Evolutionary conservation across 2,888 invertebrate species (phyloP).

Genomic region (Eulithis testata): DNA sequence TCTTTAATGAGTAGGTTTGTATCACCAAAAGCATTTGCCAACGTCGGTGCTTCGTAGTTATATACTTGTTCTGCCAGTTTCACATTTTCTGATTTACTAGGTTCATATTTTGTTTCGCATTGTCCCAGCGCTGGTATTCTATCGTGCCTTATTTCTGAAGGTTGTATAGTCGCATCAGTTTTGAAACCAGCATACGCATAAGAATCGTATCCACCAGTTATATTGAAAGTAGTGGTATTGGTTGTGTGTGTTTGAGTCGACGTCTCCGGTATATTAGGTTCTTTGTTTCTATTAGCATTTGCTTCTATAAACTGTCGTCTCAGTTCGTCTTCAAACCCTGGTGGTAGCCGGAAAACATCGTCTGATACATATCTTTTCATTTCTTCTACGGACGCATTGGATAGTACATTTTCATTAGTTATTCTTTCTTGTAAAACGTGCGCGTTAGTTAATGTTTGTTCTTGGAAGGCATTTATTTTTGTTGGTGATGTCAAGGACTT

Average conservation of each 20-base stretch:
- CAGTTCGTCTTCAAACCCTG: conserved; percentile 73
- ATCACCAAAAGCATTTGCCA: conserved; percentile 17
- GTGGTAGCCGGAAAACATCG: conserved; percentile 55
- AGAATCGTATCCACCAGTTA: conserved; percentile 24
- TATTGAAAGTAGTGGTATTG: conserved; percentile 42
- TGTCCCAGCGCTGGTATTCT: not conserved
- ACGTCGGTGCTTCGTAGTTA: conserved; percentile 5
- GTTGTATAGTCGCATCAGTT: not conserved
- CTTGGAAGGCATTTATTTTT: conserved; percentile 37
- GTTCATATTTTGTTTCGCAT: not conserved
- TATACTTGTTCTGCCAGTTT: not conserved
- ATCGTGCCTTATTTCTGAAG: not conserved
- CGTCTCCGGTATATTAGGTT: conserved; percentile 54
- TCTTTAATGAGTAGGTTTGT: conserved; percentile 22
- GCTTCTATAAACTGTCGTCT: conserved; percentile 39
- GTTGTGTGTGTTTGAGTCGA: conserved; percentile 57
- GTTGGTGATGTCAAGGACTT: conserved; percentile 62
- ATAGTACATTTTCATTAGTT: not conserved
- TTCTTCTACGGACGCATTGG: not conserved
- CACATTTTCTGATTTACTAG: not conserved
- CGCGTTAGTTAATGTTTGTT: conserved; percentile 3
- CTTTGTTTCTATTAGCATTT: conserved; percentile 31
- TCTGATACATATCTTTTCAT: not conserved
- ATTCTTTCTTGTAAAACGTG: not conserved
- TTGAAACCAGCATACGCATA: conserved; percentile 8